Conservation (phyloP, 2,113 vertebrate genomes). For the Entelurus aequoreus region DNA sequence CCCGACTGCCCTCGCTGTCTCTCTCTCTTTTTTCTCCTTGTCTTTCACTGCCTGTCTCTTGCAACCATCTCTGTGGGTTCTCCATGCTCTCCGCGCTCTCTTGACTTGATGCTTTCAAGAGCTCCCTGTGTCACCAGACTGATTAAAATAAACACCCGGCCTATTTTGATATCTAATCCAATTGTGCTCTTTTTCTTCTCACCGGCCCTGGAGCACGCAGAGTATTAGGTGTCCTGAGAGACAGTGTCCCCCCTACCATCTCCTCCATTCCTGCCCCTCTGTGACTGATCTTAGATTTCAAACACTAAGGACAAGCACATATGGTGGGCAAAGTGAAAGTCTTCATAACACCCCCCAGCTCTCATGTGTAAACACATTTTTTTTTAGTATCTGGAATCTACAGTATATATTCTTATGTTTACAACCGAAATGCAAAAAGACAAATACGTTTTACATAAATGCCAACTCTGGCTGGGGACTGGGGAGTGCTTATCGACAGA, state of each 20-base stretch:
- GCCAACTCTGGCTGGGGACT: constrained; percentile 25
- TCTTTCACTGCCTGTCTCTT: constrained; percentile 49
- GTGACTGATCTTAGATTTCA: constrained; percentile 69
- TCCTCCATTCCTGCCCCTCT: constrained; percentile 29
- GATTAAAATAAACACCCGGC: constrained; percentile 89
- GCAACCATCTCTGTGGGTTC: constrained; percentile 33
- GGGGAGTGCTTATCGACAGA: constrained; percentile 46
- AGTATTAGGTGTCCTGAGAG: constrained; percentile 77
- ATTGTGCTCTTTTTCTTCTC: constrained; percentile 78
- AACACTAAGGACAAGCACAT: constrained; percentile 67
- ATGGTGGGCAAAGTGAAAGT: constrained; percentile 63
- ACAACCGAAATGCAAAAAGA: background rate
- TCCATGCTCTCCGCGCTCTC: constrained; percentile 57
- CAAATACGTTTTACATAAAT: constrained; percentile 16
- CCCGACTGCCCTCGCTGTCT: constrained; percentile 61
- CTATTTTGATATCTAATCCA: constrained; percentile 90
- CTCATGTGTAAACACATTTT: constrained; percentile 30
- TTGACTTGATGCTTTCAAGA: constrained; percentile 72
- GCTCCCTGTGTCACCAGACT: constrained; percentile 81
- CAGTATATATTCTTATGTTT: background rate
- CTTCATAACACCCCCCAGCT: constrained; percentile 45
- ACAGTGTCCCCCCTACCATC: constrained; percentile 44
- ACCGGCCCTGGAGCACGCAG: constrained; percentile 68
- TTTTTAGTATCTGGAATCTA: background rate
- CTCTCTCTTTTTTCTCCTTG: constrained; percentile 31